Evolutionary conservation across 1,140 invertebrate genomes (phyloP), one percentile per base, ranked within the genome.

Genomic region (Cyphomyrmex costatus): DNA sequence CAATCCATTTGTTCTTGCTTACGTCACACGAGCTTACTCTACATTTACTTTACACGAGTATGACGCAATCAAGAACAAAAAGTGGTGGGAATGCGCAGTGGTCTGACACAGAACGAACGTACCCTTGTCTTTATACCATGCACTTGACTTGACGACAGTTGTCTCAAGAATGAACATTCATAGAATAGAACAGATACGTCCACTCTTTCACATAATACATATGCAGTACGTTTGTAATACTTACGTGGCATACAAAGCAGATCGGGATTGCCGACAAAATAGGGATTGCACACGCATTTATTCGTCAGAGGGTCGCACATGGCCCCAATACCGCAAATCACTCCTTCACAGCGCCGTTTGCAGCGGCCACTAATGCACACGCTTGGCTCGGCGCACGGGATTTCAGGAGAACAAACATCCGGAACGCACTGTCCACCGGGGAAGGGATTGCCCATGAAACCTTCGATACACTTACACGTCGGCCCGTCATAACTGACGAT

Each of bases 171-270:
- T 3, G 6, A 36, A 36, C 36, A 36, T 36, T 36, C 14, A 3
- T 27, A 4, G 30, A 68, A 61, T 49, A 3, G 14, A 42, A 65
- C 30, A 30, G 24, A 58, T 46, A 49, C 16, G 5, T n/a, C 0
- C 36, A 36, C 21, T 33, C 2, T 56, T 27, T 65, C 16, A 14
- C 33, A 30, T n/a, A 56, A 12, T 42, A 36, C 8, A 10, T 42
- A 16, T 56, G 0, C 12, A n/a, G 3, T 58, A 24, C 46, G 30
- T n/a, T 19, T 42, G 1, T 30, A 51, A 73, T 76, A 97, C 97
- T 97, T 96, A 98, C 97, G 98, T 93, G 98, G 98, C 96, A 98
- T 98, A 93, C 98, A 99, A 30, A 98, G 95, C 10, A 98, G 95
- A 91, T 98, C 97, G 1, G 98, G 98, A 94, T 98, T 98, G 88